Base-by-base conservation (phyloP, 1,140 invertebrate genomes). In the Wasmannia auropunctata region DNA sequence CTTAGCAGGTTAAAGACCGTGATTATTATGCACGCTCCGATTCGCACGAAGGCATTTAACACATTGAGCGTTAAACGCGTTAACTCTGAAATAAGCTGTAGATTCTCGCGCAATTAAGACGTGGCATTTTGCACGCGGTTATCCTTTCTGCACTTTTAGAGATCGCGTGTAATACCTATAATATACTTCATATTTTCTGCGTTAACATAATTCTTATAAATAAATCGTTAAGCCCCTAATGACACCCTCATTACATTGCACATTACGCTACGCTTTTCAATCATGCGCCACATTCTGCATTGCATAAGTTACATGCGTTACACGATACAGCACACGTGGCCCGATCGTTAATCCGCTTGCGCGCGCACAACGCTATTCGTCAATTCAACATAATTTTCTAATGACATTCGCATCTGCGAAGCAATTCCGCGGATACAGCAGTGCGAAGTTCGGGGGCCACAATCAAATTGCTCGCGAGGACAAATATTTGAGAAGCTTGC, bases 401-500 rank as follows among this genome's bases (percentile, higher is more conserved):
- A 72, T 19, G 51, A 72, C 25, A 37, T 43, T 72, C 37, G 67
- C 65, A 72, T 58, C 51, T 43, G 37, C 51, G 37, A 37, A 22
- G 22, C 28, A 72, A 70, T 77, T 81, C n/a, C 49, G 25, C 43
- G 46, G 11, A 40, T 58, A 62, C 6, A 51, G 8, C 69, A 19
- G 28, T 79, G 43, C 56, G 22, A 74, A 58, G 31, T 76, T 77
- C n/a, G 19, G 65, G 60, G 74, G 77, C 49, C 58, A 43, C 34
- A 65, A 75, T 79, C 70, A 88, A 86, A 77, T 60, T 79, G 37
- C 65, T 81, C 25, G 43, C 28, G 37, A 43, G 49, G 56, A 81
- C 75, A 89, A 89, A 90, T 81, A 81, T 89, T 90, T 89, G 46
- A 89, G 62, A 62, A 63, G 75, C 22, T 43, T 31, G 62, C 58